phyloP scores from a whole-genome alignment of 2,113 vertebrate species.

The Corynorhinus townsendii region DNA sequence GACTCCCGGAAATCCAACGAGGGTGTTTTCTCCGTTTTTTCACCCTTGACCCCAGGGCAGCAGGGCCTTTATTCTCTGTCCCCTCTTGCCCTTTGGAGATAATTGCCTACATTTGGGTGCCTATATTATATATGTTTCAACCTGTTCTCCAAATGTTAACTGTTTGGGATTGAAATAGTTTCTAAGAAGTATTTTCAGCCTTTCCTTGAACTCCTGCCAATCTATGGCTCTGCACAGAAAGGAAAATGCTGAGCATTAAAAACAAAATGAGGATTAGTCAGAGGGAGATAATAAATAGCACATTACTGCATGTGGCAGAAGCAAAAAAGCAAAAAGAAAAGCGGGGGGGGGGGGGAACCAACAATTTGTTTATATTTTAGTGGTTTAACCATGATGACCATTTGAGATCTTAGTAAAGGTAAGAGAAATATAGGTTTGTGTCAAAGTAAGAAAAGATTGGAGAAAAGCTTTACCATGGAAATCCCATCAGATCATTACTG shows the following conservation, averaged over 20 bases:
- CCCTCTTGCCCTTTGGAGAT: conserved; percentile 36
- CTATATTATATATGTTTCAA: conserved; percentile 65
- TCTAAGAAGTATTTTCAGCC: conserved; percentile 62
- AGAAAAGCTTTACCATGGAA: background rate
- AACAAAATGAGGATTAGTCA: conserved; percentile 68
- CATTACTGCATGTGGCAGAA: conserved; percentile 42
- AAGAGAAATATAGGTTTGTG: background rate
- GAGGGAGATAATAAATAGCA: conserved; percentile 72
- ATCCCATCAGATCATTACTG: background rate
- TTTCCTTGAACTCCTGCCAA: conserved; percentile 72
- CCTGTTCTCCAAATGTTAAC: conserved; percentile 67
- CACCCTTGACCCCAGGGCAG: background rate
- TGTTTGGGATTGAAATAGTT: conserved; percentile 75
- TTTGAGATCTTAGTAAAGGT: conserved; percentile 42
- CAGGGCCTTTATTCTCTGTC: background rate
- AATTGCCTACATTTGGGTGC: conserved; percentile 44
- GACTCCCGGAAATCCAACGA: conserved; percentile 27
- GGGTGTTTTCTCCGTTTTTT: background rate
- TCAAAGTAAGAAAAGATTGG: background rate
- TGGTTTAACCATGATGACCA: conserved; percentile 58
- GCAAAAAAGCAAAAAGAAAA: background rate
- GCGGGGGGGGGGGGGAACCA: background rate
- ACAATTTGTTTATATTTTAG: conserved; percentile 61
- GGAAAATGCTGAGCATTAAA: conserved; percentile 70
- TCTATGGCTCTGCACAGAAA: conserved; percentile 58